A percentile compares a stretch with the other conserved stretches of the same genome.
phyloP scores from a whole-genome alignment of 2,797 vertebrate species.

The Novumbra hubbsi region DNA sequence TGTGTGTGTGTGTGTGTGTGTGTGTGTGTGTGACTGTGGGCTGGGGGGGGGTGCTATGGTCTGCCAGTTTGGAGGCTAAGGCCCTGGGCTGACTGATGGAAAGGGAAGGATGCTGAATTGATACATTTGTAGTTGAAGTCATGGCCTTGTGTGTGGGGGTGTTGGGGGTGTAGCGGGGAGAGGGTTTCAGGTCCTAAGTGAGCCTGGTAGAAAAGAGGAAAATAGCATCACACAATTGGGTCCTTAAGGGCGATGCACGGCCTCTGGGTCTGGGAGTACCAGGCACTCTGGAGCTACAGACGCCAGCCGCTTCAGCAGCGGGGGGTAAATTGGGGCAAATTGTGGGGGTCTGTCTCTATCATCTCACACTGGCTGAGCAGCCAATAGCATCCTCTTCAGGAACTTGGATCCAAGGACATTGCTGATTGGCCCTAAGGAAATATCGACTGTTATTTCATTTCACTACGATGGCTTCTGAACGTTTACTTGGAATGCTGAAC shows the following conservation, averaged over 20 bases:
- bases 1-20: too few relatives aligned
- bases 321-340: conserved; percentile 27
- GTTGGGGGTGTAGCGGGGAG: not conserved
- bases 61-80: too few relatives aligned
- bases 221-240: not conserved
- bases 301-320: not conserved
- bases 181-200: not conserved
- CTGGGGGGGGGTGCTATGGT: not conserved
- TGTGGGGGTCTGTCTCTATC: conserved; percentile 16
- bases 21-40: not conserved
- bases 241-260: not conserved
- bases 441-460: not conserved
- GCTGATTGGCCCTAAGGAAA: not conserved
- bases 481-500: not conserved
- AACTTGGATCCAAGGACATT: conserved; percentile 18
- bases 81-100: not conserved
- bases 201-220: not conserved
- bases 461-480: not conserved
- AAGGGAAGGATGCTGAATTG: not conserved
- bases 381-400: conserved; percentile 28
- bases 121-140: not conserved
- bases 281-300: not conserved
- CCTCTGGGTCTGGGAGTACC: not conserved
- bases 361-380: conserved; percentile 31
- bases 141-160: not conserved